Base-by-base conservation (phyloP, 2,888 invertebrate species). In the Ditula angustiorana region DNA sequence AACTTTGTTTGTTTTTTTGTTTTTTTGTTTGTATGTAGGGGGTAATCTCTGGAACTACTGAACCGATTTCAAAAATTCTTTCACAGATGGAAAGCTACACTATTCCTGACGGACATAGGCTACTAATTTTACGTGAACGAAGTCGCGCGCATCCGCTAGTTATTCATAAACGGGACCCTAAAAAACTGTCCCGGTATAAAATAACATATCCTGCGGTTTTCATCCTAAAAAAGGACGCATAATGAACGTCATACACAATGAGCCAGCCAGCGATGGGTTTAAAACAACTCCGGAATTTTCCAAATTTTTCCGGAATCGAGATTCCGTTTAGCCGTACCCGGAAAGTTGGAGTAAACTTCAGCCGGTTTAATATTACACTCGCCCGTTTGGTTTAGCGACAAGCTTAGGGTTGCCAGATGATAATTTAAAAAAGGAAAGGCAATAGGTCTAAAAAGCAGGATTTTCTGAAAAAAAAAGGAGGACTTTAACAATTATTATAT, bases 181-280 rank as follows among this genome's bases (percentile, higher is more conserved):
- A 53, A 58, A 58, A 53, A 11, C 21, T 28, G 35, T 44, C 30
- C 58, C 37, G 26, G 47, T 50, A 37, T 62, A 59, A 64, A 64
- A 64, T 59, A 46, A 47, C 53, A 47, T 35, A 46, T 53, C 30
- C 46, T 7, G 53, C 11, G 59, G 59, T 64, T 64, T 64, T 44
- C 50, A 26, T 58, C 52, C 46, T 35, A 21, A 58, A 64, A 59
- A 59, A 64, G 59, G 59, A 53, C 64, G 64, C 64, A 64, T 64
- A 64, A 59, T 64, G 64, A 64, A 58, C 58, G 53, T 64, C 58
- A 64, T 59, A 59, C 46, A 58, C 37, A 59, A 64, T 53, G 64
- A 64, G 64, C 58, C 37, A 59, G 53, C 53, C 52, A 59, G 64
- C 53, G 24, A 46, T 37, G 35, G 58, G 57, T 58, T 63, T 59